Evolutionary conservation across 1,140 invertebrate species (phyloP), one percentile per base, ranked within the genome.

Genomic region (Meteorus sp.): DNA sequence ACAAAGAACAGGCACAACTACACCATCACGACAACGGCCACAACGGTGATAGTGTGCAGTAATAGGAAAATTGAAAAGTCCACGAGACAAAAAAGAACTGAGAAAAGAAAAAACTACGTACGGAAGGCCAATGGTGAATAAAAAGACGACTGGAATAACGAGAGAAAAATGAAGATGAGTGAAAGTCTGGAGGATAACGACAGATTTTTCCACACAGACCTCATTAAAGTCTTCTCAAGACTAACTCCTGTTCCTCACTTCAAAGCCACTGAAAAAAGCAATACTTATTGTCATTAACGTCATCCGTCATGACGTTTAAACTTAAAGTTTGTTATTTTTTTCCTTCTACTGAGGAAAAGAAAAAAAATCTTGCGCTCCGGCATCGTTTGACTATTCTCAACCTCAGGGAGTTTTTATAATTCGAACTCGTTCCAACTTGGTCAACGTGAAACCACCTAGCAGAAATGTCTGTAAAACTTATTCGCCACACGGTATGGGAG

Each of bases 371-470:
- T 37, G 2, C 6, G 35, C 35, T 29, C 25, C 20, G 19, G 20
- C 1, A 22, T 15, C 4, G 2, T 8, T 15, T 20, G 2, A 22
- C 15, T 44, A 55, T 56, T 56, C 31, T 47, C 8, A 56, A 31
- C 3, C 41, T 29, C 13, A 11, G 2, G 13, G 19, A 11, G 19
- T 55, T 55, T 55, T 29, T 43, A 50, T 58, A 58, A 58, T 58
- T 58, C 56, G 33, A 58, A 58, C 56, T 58, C 56, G 27, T 50
- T 58, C 51, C 33, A 29, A 57, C 43, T 57, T 57, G 55, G 55
- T 57, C 45, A 58, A 13, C 45, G 45, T 51, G 51, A 27, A 47
- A 44, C 31, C 27, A 25, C 23, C 25, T 27, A 44, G 43, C 33
- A 58, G 56, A 43, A 58, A 48, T 48, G 45, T 58, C 31, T 17